These are phyloP conservation scores for Diploptera punctata DNA, from an alignment of 2,888 invertebrate genomes.

Conservation along the genomic window DNA sequence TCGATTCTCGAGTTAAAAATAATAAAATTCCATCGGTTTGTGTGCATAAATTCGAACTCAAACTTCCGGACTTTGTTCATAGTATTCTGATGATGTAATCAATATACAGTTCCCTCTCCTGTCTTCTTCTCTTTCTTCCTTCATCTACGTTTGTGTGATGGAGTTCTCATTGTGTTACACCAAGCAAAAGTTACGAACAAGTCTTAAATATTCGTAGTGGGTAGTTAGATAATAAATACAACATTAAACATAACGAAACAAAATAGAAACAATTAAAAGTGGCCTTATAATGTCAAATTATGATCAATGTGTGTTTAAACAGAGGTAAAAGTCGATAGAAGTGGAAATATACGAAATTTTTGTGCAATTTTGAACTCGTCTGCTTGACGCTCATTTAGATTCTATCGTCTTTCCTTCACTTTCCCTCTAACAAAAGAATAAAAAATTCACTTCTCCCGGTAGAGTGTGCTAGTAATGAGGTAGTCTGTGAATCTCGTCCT, in stretches of 20 bases:
- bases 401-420: not conserved
- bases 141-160: not conserved
- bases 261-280: too few relatives aligned
- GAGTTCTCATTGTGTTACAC: not conserved
- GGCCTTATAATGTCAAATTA: too few relatives aligned
- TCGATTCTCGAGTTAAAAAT: too few relatives aligned
- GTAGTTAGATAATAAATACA: too few relatives aligned
- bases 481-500: not conserved
- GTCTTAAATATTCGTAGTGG: too few relatives aligned
- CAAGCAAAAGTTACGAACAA: not conserved
- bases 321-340: too few relatives aligned
- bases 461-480: constrained; percentile 18
- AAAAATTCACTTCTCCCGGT: not conserved
- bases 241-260: too few relatives aligned
- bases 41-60: not conserved
- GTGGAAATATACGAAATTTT: too few relatives aligned
- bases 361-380: too few relatives aligned
- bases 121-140: not conserved
- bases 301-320: too few relatives aligned
- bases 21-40: too few relatives aligned
- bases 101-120: not conserved
- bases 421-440: not conserved
- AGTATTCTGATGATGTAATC: constrained; percentile 8
- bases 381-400: not conserved
- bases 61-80: not conserved